Evolutionary conservation across 92 coral and sea anemone genomes (phyloP).

Genomic region (Epizoanthus stellaris): DNA sequence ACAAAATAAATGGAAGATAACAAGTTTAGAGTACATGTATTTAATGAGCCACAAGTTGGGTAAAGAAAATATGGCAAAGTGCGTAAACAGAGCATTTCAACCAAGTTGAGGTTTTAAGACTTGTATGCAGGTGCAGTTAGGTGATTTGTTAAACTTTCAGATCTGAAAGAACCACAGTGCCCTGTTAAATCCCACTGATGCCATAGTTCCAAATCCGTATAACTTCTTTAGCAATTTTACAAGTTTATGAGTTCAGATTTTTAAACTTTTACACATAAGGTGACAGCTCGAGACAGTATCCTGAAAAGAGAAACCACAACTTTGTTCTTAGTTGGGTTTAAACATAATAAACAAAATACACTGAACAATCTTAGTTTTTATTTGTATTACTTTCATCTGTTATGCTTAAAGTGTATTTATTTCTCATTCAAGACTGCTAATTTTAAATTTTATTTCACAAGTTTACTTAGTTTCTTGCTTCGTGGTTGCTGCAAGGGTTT

Average conservation of each 20-base stretch:
- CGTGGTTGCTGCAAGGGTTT: no score
- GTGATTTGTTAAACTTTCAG: neutral
- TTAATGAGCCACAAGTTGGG: neutral
- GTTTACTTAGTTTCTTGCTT: no score
- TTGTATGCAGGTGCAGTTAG: neutral
- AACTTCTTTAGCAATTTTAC: neutral
- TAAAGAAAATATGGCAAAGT: constrained; percentile 41
- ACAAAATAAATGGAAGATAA: constrained; percentile 15
- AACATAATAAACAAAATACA: no score
- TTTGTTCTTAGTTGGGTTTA: no score
- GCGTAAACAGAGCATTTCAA: constrained; percentile 13
- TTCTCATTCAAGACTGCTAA: no score
- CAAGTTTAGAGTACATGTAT: neutral
- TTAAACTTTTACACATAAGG: neutral
- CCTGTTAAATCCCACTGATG: no score
- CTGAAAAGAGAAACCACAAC: constrained; percentile 25
- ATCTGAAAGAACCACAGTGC: neutral
- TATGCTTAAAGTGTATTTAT: no score
- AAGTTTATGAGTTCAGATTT: no score
- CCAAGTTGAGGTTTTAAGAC: constrained; percentile 17
- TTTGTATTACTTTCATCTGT: no score
- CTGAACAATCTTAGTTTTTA: no score
- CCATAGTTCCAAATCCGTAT: no score
- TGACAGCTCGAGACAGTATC: constrained; percentile 36
- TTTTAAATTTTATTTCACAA: no score